Evolutionary conservation across 2,888 invertebrate genomes (phyloP).

Genomic region (Hypercompe scribonia): DNA sequence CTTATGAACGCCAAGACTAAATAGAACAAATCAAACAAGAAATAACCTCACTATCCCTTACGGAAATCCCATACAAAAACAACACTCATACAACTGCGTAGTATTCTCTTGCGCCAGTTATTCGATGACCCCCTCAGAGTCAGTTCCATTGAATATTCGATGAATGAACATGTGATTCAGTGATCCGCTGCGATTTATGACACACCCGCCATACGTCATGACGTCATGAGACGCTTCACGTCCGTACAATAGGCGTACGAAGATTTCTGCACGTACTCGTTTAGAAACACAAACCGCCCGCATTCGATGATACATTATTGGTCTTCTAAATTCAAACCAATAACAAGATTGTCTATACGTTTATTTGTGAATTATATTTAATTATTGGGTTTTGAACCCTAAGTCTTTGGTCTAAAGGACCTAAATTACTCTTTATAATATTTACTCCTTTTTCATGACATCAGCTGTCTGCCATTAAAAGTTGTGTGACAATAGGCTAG

Average conservation of each 20-base stretch:
- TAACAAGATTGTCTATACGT: background rate
- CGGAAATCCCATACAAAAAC: constrained; percentile 4
- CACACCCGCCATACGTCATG: constrained; percentile 14
- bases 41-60: background rate
- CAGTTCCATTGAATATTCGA: constrained; percentile 3
- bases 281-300: constrained; percentile 6
- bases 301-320: constrained; percentile 29
- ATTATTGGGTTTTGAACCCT: too few species aligned
- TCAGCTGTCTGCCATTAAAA: background rate
- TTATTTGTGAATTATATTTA: background rate
- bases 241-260: constrained; percentile 5
- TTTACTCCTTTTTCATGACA: too few species aligned
- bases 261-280: constrained; percentile 10
- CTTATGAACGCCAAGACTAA: background rate
- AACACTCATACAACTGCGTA: constrained; percentile 6
- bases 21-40: background rate
- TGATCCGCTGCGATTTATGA: background rate
- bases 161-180: constrained; percentile 21
- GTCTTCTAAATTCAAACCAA: constrained; percentile 17
- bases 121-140: background rate
- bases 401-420: too few species aligned
- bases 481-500: background rate
- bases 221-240: constrained; percentile 12
- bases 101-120: background rate
- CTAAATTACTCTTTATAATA: background rate